Evolutionary conservation across 2,113 vertebrate genomes (phyloP).

Genomic region (Tachycineta bicolor): DNA sequence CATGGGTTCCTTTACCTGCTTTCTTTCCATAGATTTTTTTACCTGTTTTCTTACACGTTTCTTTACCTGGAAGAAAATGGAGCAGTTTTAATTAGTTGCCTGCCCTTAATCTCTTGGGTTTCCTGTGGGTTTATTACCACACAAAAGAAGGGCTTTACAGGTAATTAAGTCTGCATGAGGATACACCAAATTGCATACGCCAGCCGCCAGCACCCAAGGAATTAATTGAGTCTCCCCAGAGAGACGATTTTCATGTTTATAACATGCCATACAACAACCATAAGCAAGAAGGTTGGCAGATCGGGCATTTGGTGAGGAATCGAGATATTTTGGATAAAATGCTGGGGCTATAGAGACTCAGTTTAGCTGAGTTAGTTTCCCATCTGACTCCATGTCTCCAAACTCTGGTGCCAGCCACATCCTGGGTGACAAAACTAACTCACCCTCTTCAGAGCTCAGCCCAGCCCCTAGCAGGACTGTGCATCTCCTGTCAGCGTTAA

Average conservation of each 20-base stretch:
- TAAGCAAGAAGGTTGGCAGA: background rate
- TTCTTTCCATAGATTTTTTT: background rate
- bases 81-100: background rate
- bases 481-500: background rate
- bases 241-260: slow-evolving; percentile 9
- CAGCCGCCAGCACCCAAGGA: background rate
- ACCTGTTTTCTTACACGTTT: background rate
- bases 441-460: background rate
- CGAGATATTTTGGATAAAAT: background rate
- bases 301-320: background rate
- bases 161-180: background rate
- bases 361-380: background rate
- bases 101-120: background rate
- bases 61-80: background rate
- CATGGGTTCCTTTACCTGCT: background rate
- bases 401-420: background rate
- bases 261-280: background rate
- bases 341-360: background rate
- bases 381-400: background rate
- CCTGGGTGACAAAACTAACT: background rate
- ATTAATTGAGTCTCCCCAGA: background rate
- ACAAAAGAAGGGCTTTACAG: background rate
- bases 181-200: background rate
- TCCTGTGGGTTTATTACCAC: background rate
- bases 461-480: background rate